phyloP scores from a whole-genome alignment of 2,113 vertebrate species.

The Hypomesus transpacificus region DNA sequence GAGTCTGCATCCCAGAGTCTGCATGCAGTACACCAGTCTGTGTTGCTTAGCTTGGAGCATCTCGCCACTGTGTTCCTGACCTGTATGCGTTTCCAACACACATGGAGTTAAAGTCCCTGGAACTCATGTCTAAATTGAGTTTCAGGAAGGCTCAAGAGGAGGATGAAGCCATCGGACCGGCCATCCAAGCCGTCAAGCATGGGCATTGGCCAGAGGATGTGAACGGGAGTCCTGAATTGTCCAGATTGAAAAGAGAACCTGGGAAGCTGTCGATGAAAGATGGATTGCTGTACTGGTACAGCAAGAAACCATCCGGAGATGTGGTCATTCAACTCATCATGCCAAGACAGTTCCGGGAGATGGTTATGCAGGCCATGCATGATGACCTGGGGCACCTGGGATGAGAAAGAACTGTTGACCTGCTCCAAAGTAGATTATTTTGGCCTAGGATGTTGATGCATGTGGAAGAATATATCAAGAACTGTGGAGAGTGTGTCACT shows the following conservation, averaged over 20 bases:
- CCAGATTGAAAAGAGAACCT: slow-evolving; percentile 1
- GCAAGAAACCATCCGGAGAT: background rate
- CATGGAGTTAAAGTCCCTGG: background rate
- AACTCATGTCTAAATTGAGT: background rate
- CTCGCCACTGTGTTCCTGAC: no score
- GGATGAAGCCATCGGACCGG: background rate
- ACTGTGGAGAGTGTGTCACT: slow-evolving; percentile 7
- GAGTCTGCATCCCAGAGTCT: no score
- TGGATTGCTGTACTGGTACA: slow-evolving; percentile 9
- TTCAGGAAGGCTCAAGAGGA: background rate
- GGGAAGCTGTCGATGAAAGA: slow-evolving; percentile 10
- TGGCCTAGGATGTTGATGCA: slow-evolving; percentile 18
- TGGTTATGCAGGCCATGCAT: slow-evolving; percentile 13
- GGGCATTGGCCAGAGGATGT: no score
- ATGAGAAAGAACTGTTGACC: slow-evolving; percentile 1
- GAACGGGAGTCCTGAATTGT: background rate
- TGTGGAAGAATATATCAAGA: slow-evolving; percentile 14
- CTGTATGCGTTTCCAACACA: background rate
- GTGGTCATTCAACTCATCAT: slow-evolving; percentile 11
- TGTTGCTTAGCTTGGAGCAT: no score
- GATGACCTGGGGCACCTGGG: slow-evolving; percentile 18
- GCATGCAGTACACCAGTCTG: no score
- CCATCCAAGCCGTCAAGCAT: no score
- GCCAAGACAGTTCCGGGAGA: slow-evolving; percentile 2
- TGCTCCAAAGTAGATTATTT: slow-evolving; percentile 12